phyloP scores from a whole-genome alignment of 2,888 invertebrate genomes.

The Metopia argyrocephala region DNA sequence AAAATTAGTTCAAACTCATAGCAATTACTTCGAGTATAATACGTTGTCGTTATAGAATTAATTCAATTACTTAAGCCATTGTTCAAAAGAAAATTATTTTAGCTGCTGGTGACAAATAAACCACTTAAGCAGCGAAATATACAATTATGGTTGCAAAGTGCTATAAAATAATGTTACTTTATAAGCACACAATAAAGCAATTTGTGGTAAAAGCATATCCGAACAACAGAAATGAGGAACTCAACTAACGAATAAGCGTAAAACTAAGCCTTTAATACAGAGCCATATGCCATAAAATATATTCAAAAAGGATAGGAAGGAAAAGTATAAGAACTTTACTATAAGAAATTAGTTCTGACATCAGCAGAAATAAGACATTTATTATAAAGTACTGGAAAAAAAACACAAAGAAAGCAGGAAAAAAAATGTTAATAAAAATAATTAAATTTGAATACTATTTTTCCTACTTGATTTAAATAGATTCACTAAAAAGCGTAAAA shows the following conservation, averaged over 20 bases:
- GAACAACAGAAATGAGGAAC: neutral
- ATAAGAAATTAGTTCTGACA: conserved; percentile 39
- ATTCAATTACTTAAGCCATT: conserved; percentile 52
- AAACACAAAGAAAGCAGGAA: neutral
- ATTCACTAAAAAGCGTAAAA: conserved; percentile 11
- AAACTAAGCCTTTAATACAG: conserved; percentile 26
- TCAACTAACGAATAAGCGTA: neutral
- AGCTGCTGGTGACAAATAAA: conserved; percentile 54
- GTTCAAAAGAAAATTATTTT: conserved; percentile 48
- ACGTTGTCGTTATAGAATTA: conserved; percentile 16
- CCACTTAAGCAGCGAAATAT: conserved; percentile 50
- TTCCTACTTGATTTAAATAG: conserved; percentile 48
- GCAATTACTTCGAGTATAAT: neutral
- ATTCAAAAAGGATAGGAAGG: neutral
- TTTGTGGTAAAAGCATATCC: conserved; percentile 37
- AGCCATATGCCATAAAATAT: conserved; percentile 18
- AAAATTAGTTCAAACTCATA: neutral
- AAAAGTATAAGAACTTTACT: neutral
- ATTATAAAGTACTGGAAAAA: neutral
- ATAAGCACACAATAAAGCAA: conserved; percentile 40
- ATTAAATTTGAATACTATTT: conserved; percentile 57
- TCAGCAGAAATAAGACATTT: conserved; percentile 23
- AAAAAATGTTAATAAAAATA: conserved; percentile 37
- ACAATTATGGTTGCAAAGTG: conserved; percentile 56
- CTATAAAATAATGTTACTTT: conserved; percentile 48